Conservation (phyloP, 2,888 invertebrate species). For the Limnephilus lunatus region DNA sequence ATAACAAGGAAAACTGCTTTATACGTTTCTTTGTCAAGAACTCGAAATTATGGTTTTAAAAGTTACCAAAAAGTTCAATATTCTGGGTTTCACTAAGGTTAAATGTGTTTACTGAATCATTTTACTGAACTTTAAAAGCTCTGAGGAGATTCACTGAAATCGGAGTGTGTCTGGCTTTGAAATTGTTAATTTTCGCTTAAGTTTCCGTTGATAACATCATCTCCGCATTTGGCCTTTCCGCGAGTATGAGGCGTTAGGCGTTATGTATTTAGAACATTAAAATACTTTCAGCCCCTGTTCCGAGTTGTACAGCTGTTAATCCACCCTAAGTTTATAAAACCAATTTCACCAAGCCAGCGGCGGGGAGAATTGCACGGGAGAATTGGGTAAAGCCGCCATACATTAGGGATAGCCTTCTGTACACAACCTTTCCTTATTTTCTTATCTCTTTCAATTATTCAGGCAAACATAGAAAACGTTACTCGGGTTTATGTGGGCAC, state of each 20-base stretch:
- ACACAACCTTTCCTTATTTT: background rate
- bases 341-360: background rate
- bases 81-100: background rate
- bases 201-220: slow-evolving; percentile 24
- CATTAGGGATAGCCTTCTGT: background rate
- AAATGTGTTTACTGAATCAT: background rate
- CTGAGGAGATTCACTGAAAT: background rate
- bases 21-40: background rate
- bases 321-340: background rate
- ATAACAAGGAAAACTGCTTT: background rate
- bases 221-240: background rate
- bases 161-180: background rate
- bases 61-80: background rate
- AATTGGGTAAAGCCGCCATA: background rate
- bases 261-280: slow-evolving; percentile 18
- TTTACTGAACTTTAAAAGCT: background rate
- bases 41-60: background rate
- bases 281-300: slow-evolving; percentile 28
- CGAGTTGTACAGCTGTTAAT: background rate
- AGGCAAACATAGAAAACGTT: background rate
- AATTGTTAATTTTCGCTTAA: slow-evolving; percentile 38
- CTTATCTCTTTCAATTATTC: background rate
- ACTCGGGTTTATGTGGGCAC: too few species aligned
- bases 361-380: background rate
- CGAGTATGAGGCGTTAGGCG: slow-evolving; percentile 12